A percentile compares a stretch with the other conserved stretches of the same genome.
phyloP scores from a whole-genome alignment of 2,113 vertebrate species.

The Pollachius pollachius region DNA sequence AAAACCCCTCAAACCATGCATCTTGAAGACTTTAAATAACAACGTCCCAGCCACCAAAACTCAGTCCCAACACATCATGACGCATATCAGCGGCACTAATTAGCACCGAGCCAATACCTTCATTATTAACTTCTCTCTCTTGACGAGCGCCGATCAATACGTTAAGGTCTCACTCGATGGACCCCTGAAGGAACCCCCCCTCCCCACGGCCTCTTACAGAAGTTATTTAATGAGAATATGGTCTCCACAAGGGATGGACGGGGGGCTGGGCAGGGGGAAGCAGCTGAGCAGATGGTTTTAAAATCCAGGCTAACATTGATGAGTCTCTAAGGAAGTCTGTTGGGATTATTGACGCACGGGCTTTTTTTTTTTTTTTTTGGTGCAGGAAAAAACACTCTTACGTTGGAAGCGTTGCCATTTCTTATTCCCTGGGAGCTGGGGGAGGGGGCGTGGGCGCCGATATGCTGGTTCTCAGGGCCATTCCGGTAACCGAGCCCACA shows the following conservation, averaged over 20 bases:
- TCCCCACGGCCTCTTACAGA: conserved; percentile 43
- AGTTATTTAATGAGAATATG: conserved; percentile 65
- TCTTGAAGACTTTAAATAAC: neutral
- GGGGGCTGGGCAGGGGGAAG: conserved; percentile 35
- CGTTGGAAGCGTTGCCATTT: conserved; percentile 59
- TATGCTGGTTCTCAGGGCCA: conserved; percentile 18
- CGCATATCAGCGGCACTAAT: neutral
- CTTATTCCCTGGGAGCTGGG: conserved; percentile 24
- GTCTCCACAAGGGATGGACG: conserved; percentile 58
- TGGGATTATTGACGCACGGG: conserved; percentile 60
- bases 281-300: conserved; percentile 69
- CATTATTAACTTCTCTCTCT: conserved; percentile 7
- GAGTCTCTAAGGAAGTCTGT: conserved; percentile 68
- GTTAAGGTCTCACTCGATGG: conserved; percentile 1
- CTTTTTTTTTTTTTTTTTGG: conserved; percentile 47
- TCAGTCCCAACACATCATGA: neutral
- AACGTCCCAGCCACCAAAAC: neutral
- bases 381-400: conserved; percentile 51
- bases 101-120: neutral
- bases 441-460: no score
- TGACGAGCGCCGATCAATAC: conserved; percentile 29
- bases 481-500: conserved; percentile 23
- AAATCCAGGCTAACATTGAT: conserved; percentile 52
- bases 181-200: conserved; percentile 25
- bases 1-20: no score